Conservation (phyloP, 2,888 invertebrate genomes). For the Orthosia cruda region DNA sequence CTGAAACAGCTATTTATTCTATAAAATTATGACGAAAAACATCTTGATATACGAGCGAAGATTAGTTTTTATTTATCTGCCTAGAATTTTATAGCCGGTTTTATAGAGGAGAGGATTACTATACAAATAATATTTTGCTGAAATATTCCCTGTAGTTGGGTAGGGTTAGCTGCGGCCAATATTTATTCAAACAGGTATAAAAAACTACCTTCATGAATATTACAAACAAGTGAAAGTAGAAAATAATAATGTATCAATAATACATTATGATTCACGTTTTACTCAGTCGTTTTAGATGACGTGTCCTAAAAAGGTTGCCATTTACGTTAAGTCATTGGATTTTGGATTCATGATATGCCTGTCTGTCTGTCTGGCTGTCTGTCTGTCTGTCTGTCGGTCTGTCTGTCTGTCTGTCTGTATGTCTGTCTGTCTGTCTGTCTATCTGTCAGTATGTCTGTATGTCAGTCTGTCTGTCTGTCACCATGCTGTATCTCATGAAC, state of each 20-base stretch:
- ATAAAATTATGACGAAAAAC: conserved; percentile 21
- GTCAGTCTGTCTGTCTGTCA: no score
- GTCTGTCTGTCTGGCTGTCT: no score
- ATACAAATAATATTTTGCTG: conserved; percentile 44
- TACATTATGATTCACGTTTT: neutral
- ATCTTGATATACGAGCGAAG: conserved; percentile 36
- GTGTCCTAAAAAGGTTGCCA: neutral
- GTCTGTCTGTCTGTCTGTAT: no score
- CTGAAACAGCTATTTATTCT: conserved; percentile 11
- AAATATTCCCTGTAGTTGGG: conserved; percentile 25
- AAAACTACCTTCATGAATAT: conserved; percentile 1
- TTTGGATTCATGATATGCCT: no score
- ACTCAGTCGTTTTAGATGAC: neutral
- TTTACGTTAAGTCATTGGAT: neutral
- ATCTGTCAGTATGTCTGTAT: no score
- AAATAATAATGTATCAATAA: neutral
- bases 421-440: no score
- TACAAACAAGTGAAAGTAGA: neutral
- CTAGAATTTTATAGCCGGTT: conserved; percentile 24
- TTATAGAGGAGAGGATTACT: conserved; percentile 38
- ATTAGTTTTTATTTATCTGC: conserved; percentile 42
- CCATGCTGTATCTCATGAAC: no score
- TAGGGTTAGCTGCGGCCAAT: conserved; percentile 23
- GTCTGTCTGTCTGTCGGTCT: no score
- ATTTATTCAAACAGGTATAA: conserved; percentile 41